Base-by-base conservation (phyloP, 2,888 invertebrate genomes). In the Smittia aterrima region DNA sequence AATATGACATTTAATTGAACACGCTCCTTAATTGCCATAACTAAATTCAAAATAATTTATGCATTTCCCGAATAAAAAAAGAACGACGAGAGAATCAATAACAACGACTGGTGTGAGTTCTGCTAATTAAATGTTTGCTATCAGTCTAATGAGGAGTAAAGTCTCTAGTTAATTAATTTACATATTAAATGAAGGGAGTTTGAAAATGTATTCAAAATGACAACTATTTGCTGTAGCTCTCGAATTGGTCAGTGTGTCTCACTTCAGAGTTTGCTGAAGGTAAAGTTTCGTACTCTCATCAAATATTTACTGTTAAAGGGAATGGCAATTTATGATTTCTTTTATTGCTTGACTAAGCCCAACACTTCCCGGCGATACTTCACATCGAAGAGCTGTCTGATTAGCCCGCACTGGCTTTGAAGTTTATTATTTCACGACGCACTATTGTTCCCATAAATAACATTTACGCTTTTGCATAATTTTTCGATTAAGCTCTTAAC, bases 151-250 rank as follows among this genome's bases (percentile, higher is more conserved):
- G 54, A 58, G 71, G 11, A 70, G 16, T 47, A 58, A 71, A 71
- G 58, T 71, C 71, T 54, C 71, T 32, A 71, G 71, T 58, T 58
- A 71, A 71, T 71, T 71, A 71, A 71, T 71, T 71, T 71, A 38
- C 71, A 71, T 71, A 58, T 58, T 71, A 58, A 71, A 71, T 71
- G 58, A 64, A 27, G 25, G 16, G 9, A 13, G 66, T 11, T 66
- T 22, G 62, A 47, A 47, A 47, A 47, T 47, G 16, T 47, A 47
- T 47, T 47, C 47, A 47, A 47, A 47, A 47, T 47, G 47, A 47
- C 47, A 47, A 11, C 47, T 47, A 47, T 47, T 47, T 47, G 47
- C 47, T 13, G 4, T 38, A 4, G 11, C 16, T 47, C 16, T 47
- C 2, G 47, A 47, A 47, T n/a, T n/a, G 32, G 9, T 3, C 32